A percentile compares a stretch with the other conserved stretches of the same genome.
These are phyloP conservation scores for Peromyscus eremicus DNA, from an alignment of 2,797 vertebrate species.

Conservation along the genomic window DNA sequence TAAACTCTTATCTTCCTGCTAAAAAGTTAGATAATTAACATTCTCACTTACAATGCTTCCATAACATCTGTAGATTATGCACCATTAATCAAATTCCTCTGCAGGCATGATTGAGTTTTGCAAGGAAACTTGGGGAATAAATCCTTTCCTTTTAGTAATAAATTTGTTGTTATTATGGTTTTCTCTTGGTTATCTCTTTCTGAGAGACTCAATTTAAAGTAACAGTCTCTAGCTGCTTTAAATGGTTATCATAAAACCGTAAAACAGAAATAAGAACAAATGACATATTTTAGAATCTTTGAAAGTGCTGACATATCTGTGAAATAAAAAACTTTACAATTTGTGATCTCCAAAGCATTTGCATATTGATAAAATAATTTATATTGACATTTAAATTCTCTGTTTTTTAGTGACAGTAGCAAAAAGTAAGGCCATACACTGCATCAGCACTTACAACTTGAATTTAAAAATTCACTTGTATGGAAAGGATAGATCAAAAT, in stretches of 20 bases:
- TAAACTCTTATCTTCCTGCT: slow-evolving; percentile 82
- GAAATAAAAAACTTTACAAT: slow-evolving; percentile 67
- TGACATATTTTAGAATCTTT: slow-evolving; percentile 70
- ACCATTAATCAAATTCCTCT: slow-evolving; percentile 83
- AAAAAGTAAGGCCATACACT: slow-evolving; percentile 63
- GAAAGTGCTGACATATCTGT: slow-evolving; percentile 68
- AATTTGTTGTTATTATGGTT: slow-evolving; percentile 79
- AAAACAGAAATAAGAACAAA: slow-evolving; percentile 51
- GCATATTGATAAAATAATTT: slow-evolving; percentile 78
- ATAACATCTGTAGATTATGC: slow-evolving; percentile 80
- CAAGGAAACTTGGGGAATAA: slow-evolving; percentile 76
- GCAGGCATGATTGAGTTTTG: slow-evolving; percentile 81
- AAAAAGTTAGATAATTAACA: slow-evolving; percentile 88
- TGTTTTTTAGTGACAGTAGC: slow-evolving; percentile 70
- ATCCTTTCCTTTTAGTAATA: slow-evolving; percentile 77
- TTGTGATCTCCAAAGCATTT: slow-evolving; percentile 66
- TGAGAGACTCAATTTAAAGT: slow-evolving; percentile 72
- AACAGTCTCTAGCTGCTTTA: slow-evolving; percentile 62
- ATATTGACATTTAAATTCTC: slow-evolving; percentile 74
- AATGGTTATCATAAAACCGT: slow-evolving; percentile 59
- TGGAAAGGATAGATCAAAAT: slow-evolving; percentile 46
- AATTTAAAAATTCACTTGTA: slow-evolving; percentile 61
- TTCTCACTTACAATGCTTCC: slow-evolving; percentile 80
- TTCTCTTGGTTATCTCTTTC: slow-evolving; percentile 37
- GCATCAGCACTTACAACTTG: slow-evolving; percentile 61